These are phyloP conservation scores for Poeciliopsis paucimaculata DNA, from an alignment of 2,797 vertebrate genomes.

Conservation along the genomic window DNA sequence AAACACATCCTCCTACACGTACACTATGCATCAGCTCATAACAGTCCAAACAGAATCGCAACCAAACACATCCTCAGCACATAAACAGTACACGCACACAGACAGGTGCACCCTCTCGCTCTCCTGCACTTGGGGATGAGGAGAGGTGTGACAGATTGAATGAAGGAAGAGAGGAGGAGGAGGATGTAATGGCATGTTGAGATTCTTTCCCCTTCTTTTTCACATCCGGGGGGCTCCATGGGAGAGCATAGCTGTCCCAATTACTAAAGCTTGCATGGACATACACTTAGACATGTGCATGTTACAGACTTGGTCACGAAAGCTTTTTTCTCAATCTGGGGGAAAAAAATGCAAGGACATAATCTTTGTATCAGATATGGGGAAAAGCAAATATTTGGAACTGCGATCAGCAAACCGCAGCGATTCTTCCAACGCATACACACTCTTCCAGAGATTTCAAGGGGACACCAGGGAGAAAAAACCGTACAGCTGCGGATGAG, in stretches of 20 bases:
- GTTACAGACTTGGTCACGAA: slow-evolving; percentile 52
- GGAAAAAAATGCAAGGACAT: slow-evolving; percentile 34
- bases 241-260: slow-evolving; percentile 69
- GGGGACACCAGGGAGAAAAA: slow-evolving; percentile 24
- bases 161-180: slow-evolving; percentile 55
- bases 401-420: slow-evolving; percentile 40
- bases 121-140: slow-evolving; percentile 41
- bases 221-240: slow-evolving; percentile 50
- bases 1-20: slow-evolving; percentile 37
- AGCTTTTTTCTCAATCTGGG: slow-evolving; percentile 50
- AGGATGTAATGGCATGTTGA: slow-evolving; percentile 65
- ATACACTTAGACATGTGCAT: slow-evolving; percentile 38
- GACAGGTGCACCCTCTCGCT: slow-evolving; percentile 52
- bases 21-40: slow-evolving; percentile 29
- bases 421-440: slow-evolving; percentile 17
- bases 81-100: slow-evolving; percentile 5
- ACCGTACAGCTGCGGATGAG: slow-evolving; percentile 26
- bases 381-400: slow-evolving; percentile 62
- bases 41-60: slow-evolving; percentile 30
- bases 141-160: slow-evolving; percentile 68
- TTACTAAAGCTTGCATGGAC: slow-evolving; percentile 63
- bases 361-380: slow-evolving; percentile 56
- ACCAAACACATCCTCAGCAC: slow-evolving; percentile 5
- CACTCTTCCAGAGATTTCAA: slow-evolving; percentile 13
- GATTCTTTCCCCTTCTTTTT: slow-evolving; percentile 52